Evolutionary conservation across 2,888 invertebrate genomes (phyloP).

Genomic region (Tetranychus piercei): DNA sequence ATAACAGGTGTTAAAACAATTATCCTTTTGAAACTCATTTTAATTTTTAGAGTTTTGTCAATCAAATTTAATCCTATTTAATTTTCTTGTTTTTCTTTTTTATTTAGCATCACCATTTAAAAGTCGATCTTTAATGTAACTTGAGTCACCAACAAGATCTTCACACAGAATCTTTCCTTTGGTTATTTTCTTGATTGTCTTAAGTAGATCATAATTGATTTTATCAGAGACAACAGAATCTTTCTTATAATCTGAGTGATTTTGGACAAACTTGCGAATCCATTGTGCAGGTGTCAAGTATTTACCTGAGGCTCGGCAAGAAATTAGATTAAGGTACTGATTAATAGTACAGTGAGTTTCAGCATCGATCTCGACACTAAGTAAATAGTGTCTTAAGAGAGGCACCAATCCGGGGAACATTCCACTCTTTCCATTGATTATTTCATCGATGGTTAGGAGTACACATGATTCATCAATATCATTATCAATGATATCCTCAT

Average conservation of each 20-base stretch:
- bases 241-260: slow-evolving; percentile 70
- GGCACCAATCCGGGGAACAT: slow-evolving; percentile 87
- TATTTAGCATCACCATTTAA: not conserved
- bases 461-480: slow-evolving; percentile 17
- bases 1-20: no score
- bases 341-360: slow-evolving; percentile 93
- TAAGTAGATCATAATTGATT: slow-evolving; percentile 72
- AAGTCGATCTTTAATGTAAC: not conserved
- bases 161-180: slow-evolving; percentile 16
- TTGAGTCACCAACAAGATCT: not conserved
- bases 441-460: slow-evolving; percentile 77
- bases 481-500: slow-evolving; percentile 1
- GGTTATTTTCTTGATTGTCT: slow-evolving; percentile 20
- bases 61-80: no score
- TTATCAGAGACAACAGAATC: slow-evolving; percentile 70
- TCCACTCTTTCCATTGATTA: slow-evolving; percentile 80
- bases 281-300: slow-evolving; percentile 81
- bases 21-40: no score
- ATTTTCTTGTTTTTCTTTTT: no score
- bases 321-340: slow-evolving; percentile 83
- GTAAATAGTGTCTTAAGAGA: slow-evolving; percentile 77
- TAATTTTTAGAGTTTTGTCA: no score
- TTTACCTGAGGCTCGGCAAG: slow-evolving; percentile 36
- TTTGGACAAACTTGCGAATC: slow-evolving; percentile 71
- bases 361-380: slow-evolving; percentile 89